Conservation (phyloP, 2,113 vertebrate species). For the Apistogramma diplotaenia region DNA sequence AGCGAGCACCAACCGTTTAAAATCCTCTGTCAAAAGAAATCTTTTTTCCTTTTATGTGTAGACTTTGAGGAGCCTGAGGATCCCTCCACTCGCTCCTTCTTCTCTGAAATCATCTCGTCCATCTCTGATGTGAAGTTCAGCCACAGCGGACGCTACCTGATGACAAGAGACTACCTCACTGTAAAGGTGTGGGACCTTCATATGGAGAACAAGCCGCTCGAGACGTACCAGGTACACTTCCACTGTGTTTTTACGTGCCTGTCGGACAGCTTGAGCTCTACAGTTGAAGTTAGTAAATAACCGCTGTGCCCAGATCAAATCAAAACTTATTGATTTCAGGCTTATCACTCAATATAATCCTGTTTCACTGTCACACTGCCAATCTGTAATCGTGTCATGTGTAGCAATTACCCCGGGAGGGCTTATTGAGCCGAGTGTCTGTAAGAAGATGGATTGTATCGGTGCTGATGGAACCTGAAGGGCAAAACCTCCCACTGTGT, state of each 20-base stretch:
- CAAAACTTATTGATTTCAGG: constrained; percentile 65
- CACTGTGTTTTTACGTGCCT: neutral
- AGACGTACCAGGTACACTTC: constrained; percentile 90
- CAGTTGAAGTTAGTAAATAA: constrained; percentile 24
- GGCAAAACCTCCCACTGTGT: constrained; percentile 59
- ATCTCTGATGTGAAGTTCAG: constrained; percentile 98
- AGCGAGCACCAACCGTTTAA: neutral
- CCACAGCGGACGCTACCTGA: constrained; percentile 94
- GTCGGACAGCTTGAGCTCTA: neutral
- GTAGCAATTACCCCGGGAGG: constrained; percentile 31
- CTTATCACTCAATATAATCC: constrained; percentile 68
- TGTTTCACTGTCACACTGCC: constrained; percentile 48
- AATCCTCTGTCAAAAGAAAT: neutral
- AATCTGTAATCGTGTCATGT: constrained; percentile 48
- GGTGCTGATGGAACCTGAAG: constrained; percentile 33
- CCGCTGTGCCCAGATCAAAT: constrained; percentile 35
- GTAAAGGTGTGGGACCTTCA: constrained; percentile 98
- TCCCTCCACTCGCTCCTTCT: constrained; percentile 93
- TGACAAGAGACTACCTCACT: constrained; percentile 96
- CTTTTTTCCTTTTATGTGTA: constrained; percentile 37
- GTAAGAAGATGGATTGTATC: constrained; percentile 48
- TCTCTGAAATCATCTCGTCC: constrained; percentile 97
- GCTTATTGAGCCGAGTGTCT: constrained; percentile 50
- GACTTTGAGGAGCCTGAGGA: constrained; percentile 97
- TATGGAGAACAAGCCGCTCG: constrained; percentile 94